A percentile compares a stretch with the other conserved stretches of the same genome.
Conservation (phyloP, 2,113 vertebrate species). For the Orthonyx spaldingii region DNA sequence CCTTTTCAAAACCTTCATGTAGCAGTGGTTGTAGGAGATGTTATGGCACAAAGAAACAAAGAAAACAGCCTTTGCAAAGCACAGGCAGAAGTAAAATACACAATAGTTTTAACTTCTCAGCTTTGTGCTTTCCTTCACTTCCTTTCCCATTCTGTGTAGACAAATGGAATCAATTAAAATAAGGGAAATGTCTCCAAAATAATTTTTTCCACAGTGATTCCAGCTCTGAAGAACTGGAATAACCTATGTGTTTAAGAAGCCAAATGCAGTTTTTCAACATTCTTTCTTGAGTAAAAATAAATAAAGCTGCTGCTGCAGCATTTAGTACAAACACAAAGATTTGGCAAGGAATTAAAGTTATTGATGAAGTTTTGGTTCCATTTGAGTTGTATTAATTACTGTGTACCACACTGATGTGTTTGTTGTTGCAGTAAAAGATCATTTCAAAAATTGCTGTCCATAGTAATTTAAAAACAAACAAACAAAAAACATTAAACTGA, state of each 20-base stretch:
- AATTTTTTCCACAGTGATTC: not conserved
- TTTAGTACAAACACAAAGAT: not conserved
- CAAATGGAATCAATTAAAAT: not conserved
- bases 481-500: not conserved
- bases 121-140: not conserved
- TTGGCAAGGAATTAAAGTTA: not conserved
- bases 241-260: not conserved
- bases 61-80: not conserved
- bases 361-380: not conserved
- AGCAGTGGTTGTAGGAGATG: not conserved
- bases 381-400: not conserved
- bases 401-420: not conserved
- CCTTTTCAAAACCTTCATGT: not conserved
- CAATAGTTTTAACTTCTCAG: not conserved
- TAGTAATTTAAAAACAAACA: not conserved
- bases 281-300: not conserved
- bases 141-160: not conserved
- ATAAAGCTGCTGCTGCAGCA: not conserved
- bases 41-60: not conserved
- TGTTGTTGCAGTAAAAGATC: not conserved
- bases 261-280: not conserved
- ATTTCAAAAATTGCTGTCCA: not conserved
- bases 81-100: not conserved
- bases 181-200: not conserved
- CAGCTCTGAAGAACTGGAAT: not conserved